Percentiles rank a stretch among this genome's conserved stretches.
phyloP scores from a whole-genome alignment of 1,140 invertebrate species.

The Cotesia chilonis region DNA sequence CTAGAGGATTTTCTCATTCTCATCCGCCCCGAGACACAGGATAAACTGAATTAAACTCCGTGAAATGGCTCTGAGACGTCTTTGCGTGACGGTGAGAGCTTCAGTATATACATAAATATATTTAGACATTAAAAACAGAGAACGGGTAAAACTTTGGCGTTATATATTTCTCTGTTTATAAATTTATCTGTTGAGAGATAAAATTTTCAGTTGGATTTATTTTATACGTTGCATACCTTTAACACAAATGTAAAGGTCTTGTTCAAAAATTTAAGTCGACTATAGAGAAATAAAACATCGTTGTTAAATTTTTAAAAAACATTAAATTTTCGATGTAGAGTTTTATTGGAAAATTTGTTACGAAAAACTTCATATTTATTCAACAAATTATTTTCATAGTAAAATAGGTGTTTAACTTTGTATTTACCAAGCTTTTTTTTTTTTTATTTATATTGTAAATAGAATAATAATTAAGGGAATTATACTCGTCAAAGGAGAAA shows the following conservation, averaged over 20 bases:
- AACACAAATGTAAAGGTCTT: no score
- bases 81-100: slow-evolving; percentile 4
- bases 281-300: no score
- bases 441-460: slow-evolving; percentile 37
- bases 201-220: background rate
- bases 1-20: slow-evolving; percentile 10
- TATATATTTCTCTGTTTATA: slow-evolving; percentile 5
- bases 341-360: no score
- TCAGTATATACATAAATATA: background rate
- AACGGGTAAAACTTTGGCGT: slow-evolving; percentile 25
- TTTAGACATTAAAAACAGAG: slow-evolving; percentile 1
- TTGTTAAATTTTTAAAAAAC: no score
- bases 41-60: slow-evolving; percentile 35
- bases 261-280: no score
- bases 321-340: no score
- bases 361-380: no score
- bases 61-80: slow-evolving; percentile 28
- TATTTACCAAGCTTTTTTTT: slow-evolving; percentile 10
- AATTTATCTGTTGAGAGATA: background rate
- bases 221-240: no score
- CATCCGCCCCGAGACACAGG: background rate
- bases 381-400: no score
- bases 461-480: slow-evolving; percentile 61
- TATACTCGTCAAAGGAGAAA: slow-evolving; percentile 53
- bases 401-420: no score